Base-by-base conservation (phyloP, 2,797 vertebrate species). In the Malurus splendens region DNA sequence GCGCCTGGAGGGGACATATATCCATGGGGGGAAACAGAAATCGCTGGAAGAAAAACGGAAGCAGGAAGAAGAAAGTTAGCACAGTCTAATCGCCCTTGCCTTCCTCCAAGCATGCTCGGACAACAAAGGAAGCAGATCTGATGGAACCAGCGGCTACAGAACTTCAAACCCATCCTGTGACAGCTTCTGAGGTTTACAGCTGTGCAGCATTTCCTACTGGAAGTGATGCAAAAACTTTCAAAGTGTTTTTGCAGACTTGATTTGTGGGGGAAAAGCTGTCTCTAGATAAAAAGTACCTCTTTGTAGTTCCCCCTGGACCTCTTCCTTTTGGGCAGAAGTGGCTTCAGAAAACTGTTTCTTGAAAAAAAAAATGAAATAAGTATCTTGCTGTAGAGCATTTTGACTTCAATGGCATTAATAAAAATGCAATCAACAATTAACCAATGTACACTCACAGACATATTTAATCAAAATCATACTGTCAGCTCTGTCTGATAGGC, bases 1-100 rank as follows among this genome's bases (percentile, higher is more conserved):
- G 68, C 41, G 59, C 38, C 74, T 77, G 77, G 70, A 87, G 52
- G 70, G 45, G 47, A 74, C 36, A 76, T 20, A 6, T 33, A 42
- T 54, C 32, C 30, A 50, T 19, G 39, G n/a, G 17, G 57, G 25
- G 16, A 70, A 79, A 60, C 6, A 78, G 48, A 78, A 86, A 78
- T 62, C 0, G 0, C 78, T 88, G 76, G 32, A 62, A 92, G 28
- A 74, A 85, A 87, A 89, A 65, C 3, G 1, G 82, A 77, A 93
- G 86, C 62, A 71, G 89, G 80, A 92, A 87, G 68, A 32, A 84
- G 62, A 91, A 89, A 87, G 68, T 47, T 71, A 64, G 44, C 5
- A 0, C 44, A 55, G 47, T 44, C 45, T 72, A 57, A 60, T 8
- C 89, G 83, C 44, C 54, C 36, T 59, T 81, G 76, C 70, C 41